Conservation (phyloP, 64 coral and sea anemone genomes). For the Exaiptasia diaphana region DNA sequence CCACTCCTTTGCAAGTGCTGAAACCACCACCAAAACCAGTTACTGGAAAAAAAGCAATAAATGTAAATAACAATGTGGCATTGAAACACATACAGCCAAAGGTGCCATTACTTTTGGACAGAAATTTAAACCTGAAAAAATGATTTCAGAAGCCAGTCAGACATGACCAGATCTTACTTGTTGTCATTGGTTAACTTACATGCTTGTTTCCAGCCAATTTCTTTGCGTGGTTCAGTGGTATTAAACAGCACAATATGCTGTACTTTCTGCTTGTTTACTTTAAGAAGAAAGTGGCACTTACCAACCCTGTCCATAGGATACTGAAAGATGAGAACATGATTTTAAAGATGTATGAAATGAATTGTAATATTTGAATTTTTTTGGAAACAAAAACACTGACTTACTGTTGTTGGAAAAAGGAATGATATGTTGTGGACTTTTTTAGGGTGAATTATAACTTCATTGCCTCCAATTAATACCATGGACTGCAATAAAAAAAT, state of each 20-base stretch:
- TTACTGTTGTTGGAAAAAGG: constrained; percentile 54
- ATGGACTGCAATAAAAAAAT: constrained; percentile 23
- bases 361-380: background rate
- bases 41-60: constrained; percentile 30
- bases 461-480: constrained; percentile 59
- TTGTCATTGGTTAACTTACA: too few relatives aligned
- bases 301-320: constrained; percentile 81
- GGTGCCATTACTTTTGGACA: too few relatives aligned
- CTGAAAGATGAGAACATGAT: constrained; percentile 23
- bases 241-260: constrained; percentile 68
- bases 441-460: constrained; percentile 1
- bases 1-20: constrained; percentile 66
- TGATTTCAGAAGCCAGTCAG: too few relatives aligned
- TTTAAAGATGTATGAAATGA: background rate
- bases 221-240: constrained; percentile 63
- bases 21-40: constrained; percentile 48
- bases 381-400: background rate
- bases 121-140: too few relatives aligned
- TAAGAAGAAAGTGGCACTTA: constrained; percentile 69
- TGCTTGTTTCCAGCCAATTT: constrained; percentile 44
- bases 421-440: constrained; percentile 32
- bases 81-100: too few relatives aligned
- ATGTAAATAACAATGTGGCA: too few relatives aligned
- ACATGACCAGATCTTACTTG: too few relatives aligned
- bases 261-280: constrained; percentile 19